These are phyloP conservation scores for Dicycla oo DNA, from an alignment of 2,888 invertebrate genomes.

Conservation along the genomic window DNA sequence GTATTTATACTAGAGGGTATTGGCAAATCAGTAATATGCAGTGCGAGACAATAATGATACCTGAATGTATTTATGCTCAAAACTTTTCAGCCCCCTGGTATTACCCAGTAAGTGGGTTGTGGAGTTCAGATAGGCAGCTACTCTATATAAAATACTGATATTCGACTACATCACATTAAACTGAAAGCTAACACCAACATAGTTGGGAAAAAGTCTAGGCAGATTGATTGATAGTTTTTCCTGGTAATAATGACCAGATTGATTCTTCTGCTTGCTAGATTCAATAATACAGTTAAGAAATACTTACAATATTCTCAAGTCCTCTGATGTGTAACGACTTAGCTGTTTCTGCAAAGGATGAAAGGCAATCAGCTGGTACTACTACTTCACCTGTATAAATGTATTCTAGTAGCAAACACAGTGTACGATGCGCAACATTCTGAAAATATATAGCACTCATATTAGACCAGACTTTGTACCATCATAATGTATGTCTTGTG, in stretches of 20 bases:
- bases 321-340: slow-evolving; percentile 81
- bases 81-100: too few species aligned
- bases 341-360: slow-evolving; percentile 78
- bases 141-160: too few species aligned
- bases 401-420: slow-evolving; percentile 80
- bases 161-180: too few species aligned
- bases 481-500: not conserved
- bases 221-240: not conserved
- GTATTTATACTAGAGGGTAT: too few species aligned
- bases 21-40: too few species aligned
- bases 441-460: slow-evolving; percentile 63
- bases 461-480: not conserved
- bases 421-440: slow-evolving; percentile 79
- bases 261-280: not conserved
- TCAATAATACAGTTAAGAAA: not conserved
- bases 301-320: slow-evolving; percentile 79
- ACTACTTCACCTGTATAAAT: slow-evolving; percentile 84
- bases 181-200: too few species aligned
- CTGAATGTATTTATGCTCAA: too few species aligned
- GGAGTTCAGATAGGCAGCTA: too few species aligned
- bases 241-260: not conserved
- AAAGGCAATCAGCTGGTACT: slow-evolving; percentile 75
- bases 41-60: too few species aligned
- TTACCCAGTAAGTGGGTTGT: too few species aligned
- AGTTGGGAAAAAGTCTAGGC: too few species aligned